These are phyloP conservation scores for Penaeus monodon DNA, from an alignment of 2,888 invertebrate species.

Conservation along the genomic window DNA sequence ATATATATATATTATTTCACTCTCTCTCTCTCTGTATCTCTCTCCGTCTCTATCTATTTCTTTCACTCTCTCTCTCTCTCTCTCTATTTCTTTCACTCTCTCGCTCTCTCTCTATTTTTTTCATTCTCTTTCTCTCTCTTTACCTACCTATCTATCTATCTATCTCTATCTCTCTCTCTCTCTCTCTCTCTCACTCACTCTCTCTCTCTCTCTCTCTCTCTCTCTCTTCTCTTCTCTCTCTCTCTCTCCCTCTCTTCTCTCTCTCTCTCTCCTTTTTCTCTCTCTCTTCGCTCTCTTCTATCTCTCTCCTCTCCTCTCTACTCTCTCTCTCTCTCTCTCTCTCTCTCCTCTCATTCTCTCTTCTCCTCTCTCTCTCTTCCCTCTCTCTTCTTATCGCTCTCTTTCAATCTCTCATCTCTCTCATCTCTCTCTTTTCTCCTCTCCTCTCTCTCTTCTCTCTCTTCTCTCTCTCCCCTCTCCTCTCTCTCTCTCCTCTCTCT, in stretches of 20 bases:
- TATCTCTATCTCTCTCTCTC: too few species aligned
- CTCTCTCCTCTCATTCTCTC: too few species aligned
- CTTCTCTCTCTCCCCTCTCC: too few species aligned
- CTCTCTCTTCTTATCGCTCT: too few species aligned
- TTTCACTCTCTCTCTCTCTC: not conserved
- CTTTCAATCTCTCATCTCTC: not conserved
- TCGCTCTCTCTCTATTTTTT: conserved; percentile 2
- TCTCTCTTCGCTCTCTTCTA: too few species aligned
- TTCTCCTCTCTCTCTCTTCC: too few species aligned
- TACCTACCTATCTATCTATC: not conserved
- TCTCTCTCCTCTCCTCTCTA: too few species aligned
- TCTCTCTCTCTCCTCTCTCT: too few species aligned
- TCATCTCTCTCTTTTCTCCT: not conserved
- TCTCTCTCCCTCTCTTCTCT: not conserved
- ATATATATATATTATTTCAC: not conserved
- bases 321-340: not conserved
- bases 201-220: not conserved
- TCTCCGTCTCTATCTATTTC: not conserved
- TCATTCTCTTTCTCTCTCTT: conserved; percentile 2
- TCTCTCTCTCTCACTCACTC: not conserved
- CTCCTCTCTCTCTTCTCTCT: too few species aligned
- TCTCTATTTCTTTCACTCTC: not conserved
- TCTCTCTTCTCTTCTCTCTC: not conserved
- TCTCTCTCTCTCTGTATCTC: not conserved
- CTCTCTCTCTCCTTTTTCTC: not conserved